Conservation (phyloP, 2,888 invertebrate species). For the Teleiodes luculella region DNA sequence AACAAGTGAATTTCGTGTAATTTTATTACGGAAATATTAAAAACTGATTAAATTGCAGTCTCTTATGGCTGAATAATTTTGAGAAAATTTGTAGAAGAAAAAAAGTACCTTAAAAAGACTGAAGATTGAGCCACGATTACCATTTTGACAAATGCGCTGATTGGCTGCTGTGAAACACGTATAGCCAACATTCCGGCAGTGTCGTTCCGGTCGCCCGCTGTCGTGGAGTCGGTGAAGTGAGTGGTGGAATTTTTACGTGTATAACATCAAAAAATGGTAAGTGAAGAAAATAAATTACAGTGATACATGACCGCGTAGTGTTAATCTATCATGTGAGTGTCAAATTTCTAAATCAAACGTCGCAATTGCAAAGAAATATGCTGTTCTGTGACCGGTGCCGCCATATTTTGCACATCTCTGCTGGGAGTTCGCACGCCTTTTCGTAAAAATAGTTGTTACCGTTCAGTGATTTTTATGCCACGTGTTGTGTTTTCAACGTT, state of each 20-base stretch:
- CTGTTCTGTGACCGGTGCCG: conserved; percentile 70
- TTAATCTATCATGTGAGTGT: conserved; percentile 38
- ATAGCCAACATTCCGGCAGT: conserved; percentile 73
- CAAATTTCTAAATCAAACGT: conserved; percentile 35
- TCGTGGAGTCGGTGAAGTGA: conserved; percentile 74
- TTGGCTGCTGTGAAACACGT: conserved; percentile 60
- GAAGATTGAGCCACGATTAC: conserved; percentile 46
- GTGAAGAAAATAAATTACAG: conserved; percentile 65
- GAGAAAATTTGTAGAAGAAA: not conserved
- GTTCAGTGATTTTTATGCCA: conserved; percentile 75
- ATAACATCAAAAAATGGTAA: conserved; percentile 78
- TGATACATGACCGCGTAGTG: conserved; percentile 55
- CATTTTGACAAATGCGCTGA: conserved; percentile 76
- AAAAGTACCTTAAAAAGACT: conserved; percentile 32
- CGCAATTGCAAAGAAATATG: conserved; percentile 51
- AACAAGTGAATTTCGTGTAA: no score
- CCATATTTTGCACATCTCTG: conserved; percentile 75
- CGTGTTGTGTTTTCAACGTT: conserved; percentile 62
- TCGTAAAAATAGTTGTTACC: conserved; percentile 67
- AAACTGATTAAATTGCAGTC: not conserved
- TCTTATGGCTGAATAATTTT: not conserved
- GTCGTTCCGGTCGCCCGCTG: conserved; percentile 75
- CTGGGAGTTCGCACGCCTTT: conserved; percentile 72
- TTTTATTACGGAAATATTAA: no score
- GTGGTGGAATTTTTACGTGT: conserved; percentile 76